These are phyloP conservation scores for Anarsia innoxiella DNA, from an alignment of 2,888 invertebrate species.

Conservation along the genomic window DNA sequence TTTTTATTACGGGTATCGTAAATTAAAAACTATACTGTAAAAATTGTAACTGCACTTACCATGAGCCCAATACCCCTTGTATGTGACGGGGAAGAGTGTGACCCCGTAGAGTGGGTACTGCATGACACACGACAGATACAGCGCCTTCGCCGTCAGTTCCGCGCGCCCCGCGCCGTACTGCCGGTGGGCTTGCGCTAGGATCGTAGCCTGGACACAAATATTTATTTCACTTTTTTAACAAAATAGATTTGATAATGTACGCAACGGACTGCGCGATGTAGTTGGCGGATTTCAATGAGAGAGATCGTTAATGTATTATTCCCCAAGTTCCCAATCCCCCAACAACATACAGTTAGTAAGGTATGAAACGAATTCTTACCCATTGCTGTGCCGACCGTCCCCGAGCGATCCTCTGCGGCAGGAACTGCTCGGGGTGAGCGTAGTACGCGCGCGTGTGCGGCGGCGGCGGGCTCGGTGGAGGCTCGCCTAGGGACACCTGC, in stretches of 20 bases:
- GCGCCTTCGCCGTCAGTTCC: slow-evolving; percentile 92
- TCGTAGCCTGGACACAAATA: slow-evolving; percentile 86
- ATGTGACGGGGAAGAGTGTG: slow-evolving; percentile 90
- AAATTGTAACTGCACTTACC: slow-evolving; percentile 63
- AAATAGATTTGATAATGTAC: no score
- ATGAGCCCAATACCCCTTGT: slow-evolving; percentile 95
- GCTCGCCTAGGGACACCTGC: slow-evolving; percentile 94
- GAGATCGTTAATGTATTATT: no score
- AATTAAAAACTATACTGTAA: no score
- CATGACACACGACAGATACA: slow-evolving; percentile 96
- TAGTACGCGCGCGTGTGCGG: slow-evolving; percentile 89
- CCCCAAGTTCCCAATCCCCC: no score
- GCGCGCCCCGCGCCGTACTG: slow-evolving; percentile 95
- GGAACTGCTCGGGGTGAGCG: slow-evolving; percentile 91
- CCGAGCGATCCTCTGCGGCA: slow-evolving; percentile 88
- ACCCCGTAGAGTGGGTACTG: slow-evolving; percentile 95
- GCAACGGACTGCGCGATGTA: no score
- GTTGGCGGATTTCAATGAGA: no score
- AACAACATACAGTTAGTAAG: no score
- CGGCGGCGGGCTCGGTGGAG: slow-evolving; percentile 79
- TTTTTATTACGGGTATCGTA: no score
- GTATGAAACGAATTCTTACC: no score
- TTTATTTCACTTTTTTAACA: no score
- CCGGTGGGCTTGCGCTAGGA: slow-evolving; percentile 89
- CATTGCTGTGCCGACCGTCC: slow-evolving; percentile 88